Percentiles rank a stretch among this genome's conserved stretches.
phyloP scores from a whole-genome alignment of 2,888 invertebrate species.

The Branchellion lobata region DNA sequence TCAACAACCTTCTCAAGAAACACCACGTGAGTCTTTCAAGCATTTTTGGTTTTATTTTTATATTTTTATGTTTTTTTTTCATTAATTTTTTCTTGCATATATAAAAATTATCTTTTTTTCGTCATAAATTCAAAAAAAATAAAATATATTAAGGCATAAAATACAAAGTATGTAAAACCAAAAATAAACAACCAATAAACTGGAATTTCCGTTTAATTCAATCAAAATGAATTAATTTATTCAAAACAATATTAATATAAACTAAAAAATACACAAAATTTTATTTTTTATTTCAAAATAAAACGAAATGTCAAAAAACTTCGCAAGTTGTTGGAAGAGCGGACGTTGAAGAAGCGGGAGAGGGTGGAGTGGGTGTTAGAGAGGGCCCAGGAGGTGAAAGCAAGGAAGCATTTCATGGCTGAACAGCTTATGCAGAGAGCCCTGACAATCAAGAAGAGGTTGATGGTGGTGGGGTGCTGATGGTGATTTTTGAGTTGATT shows the following conservation, averaged over 20 bases:
- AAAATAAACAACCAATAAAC: no score
- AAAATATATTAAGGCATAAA: no score
- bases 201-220: no score
- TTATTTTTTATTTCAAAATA: no score
- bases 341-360: slow-evolving; percentile 79
- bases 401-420: slow-evolving; percentile 82
- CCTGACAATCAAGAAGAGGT: slow-evolving; percentile 57
- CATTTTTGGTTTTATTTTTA: not conserved
- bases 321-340: slow-evolving; percentile 80
- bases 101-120: no score
- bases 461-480: not conserved
- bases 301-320: no score
- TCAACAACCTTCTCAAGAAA: slow-evolving; percentile 72
- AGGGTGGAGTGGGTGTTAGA: slow-evolving; percentile 72
- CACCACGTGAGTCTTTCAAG: slow-evolving; percentile 60
- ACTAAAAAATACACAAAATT: no score
- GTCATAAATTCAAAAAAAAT: no score
- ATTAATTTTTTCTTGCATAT: not conserved
- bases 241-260: no score
- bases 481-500: not conserved
- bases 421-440: slow-evolving; percentile 79
- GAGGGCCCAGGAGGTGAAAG: slow-evolving; percentile 76
- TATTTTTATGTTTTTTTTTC: not conserved
- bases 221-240: no score
- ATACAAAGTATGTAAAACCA: no score